Evolutionary conservation across 2,113 vertebrate species (phyloP).

Genomic region (Myiagra hebetior): DNA sequence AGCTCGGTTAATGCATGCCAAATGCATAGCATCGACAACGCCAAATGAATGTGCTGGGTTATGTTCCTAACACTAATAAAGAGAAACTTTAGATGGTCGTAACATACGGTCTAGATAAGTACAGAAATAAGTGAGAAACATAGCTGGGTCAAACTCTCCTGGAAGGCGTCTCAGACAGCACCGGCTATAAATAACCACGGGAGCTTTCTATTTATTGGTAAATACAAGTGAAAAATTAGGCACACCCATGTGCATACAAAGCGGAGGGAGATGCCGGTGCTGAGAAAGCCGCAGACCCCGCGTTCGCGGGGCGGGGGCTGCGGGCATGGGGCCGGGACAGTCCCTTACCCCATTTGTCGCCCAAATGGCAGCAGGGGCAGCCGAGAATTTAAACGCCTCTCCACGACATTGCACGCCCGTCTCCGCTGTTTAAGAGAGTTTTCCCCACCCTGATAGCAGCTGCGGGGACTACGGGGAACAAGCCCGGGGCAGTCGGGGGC

Average conservation of each 20-base stretch:
- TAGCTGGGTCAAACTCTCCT: not conserved
- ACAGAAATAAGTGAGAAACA: slow-evolving; percentile 7
- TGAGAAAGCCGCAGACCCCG: not conserved
- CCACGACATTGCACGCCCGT: fast-evolving
- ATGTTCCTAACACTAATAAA: slow-evolving; percentile 43
- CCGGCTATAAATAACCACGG: not conserved
- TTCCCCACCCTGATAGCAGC: not conserved
- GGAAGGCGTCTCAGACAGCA: slow-evolving; percentile 18
- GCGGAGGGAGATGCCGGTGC: not conserved
- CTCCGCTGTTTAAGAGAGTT: not conserved
- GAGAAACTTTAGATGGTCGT: slow-evolving; percentile 39
- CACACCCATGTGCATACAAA: not conserved
- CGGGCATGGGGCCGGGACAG: not conserved
- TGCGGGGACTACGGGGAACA: not conserved
- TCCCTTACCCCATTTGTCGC: fast-evolving
- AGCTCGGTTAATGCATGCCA: slow-evolving; percentile 33
- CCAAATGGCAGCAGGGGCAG: not conserved
- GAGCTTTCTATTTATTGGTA: not conserved
- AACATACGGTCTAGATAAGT: slow-evolving; percentile 3
- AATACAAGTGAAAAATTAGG: not conserved
- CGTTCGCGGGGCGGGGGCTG: not conserved
- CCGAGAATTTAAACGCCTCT: not conserved
- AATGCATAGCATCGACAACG: not conserved
- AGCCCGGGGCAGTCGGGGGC: not conserved
- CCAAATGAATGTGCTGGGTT: slow-evolving; percentile 36